These are phyloP conservation scores for Rhopalosiphum padi DNA, from an alignment of 1,140 invertebrate genomes.

Conservation along the genomic window DNA sequence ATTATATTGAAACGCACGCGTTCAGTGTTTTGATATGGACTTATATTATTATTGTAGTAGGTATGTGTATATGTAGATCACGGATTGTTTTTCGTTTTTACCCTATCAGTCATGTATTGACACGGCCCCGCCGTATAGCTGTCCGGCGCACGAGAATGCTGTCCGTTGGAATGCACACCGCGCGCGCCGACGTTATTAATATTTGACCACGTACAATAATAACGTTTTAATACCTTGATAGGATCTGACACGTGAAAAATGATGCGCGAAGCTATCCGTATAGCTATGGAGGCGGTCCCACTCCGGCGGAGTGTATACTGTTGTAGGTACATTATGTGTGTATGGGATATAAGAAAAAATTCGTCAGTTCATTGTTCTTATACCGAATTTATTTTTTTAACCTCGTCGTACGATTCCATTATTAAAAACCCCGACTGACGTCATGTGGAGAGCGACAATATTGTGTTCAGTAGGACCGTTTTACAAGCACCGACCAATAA, in stretches of 20 bases:
- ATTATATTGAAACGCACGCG: not conserved
- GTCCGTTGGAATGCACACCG: slow-evolving; percentile 39
- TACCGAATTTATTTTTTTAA: slow-evolving; percentile 50
- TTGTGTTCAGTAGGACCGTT: slow-evolving; percentile 56
- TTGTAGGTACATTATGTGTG: not conserved
- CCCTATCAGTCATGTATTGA: slow-evolving; percentile 34
- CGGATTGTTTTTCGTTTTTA: slow-evolving; percentile 33
- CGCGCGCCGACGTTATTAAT: slow-evolving; percentile 44
- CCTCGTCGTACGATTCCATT: slow-evolving; percentile 37
- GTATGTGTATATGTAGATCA: not conserved
- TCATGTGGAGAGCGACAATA: slow-evolving; percentile 56
- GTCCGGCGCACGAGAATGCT: slow-evolving; percentile 45
- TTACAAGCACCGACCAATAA: slow-evolving; percentile 47
- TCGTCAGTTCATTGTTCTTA: slow-evolving; percentile 53
- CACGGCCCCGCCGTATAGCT: not conserved
- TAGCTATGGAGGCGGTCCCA: not conserved
- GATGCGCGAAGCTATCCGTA: slow-evolving; percentile 47
- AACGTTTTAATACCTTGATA: slow-evolving; percentile 56
- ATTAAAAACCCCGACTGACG: slow-evolving; percentile 48
- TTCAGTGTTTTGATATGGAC: not conserved
- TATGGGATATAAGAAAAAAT: slow-evolving; percentile 4
- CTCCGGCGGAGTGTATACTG: not conserved
- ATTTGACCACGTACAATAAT: slow-evolving; percentile 55
- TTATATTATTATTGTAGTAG: not conserved
- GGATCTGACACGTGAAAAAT: slow-evolving; percentile 56